Evolutionary conservation across 2,888 invertebrate species (phyloP).

Genomic region (Uloborus plumipes): DNA sequence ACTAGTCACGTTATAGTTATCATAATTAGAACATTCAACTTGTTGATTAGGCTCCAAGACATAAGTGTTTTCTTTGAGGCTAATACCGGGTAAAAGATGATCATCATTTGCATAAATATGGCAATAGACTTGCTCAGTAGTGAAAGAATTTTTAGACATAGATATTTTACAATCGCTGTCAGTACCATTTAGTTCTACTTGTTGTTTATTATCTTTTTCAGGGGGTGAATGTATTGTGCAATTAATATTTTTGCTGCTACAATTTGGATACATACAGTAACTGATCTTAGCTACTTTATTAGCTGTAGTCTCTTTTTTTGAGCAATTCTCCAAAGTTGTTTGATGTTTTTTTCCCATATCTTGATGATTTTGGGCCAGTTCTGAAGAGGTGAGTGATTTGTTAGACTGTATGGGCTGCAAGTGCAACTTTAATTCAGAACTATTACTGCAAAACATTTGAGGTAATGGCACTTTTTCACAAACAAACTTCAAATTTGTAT

Average conservation of each 20-base stretch:
- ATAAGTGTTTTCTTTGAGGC: too few relatives aligned
- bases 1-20: too few relatives aligned
- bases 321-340: neutral
- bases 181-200: too few relatives aligned
- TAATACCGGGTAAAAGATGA: too few relatives aligned
- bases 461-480: constrained; percentile 11
- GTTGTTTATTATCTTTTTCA: constrained; percentile 8
- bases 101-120: too few relatives aligned
- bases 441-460: constrained; percentile 9
- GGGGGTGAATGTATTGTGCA: constrained; percentile 43
- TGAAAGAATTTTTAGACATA: too few relatives aligned
- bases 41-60: too few relatives aligned
- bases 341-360: neutral
- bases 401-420: neutral
- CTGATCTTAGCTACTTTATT: neutral
- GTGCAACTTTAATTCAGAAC: neutral
- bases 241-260: constrained; percentile 14
- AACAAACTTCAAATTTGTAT: neutral
- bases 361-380: too few relatives aligned
- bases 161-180: too few relatives aligned
- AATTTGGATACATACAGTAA: constrained; percentile 34
- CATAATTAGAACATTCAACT: too few relatives aligned
- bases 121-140: too few relatives aligned
- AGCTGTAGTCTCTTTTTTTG: neutral
- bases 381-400: neutral